Conservation (phyloP, 2,888 invertebrate genomes). For the Salpingus planirostris region DNA sequence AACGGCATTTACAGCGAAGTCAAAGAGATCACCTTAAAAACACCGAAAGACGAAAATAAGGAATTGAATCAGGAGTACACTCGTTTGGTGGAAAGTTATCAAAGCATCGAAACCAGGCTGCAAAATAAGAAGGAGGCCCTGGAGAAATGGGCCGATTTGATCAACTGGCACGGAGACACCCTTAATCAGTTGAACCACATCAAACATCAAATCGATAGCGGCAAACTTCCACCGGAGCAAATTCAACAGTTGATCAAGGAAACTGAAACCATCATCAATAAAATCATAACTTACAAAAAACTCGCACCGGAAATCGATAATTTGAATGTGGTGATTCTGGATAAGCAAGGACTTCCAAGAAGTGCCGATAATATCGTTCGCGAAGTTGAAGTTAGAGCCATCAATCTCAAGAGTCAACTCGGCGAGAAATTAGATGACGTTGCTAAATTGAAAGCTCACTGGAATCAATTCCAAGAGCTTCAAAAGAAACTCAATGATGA, state of each 20-base stretch:
- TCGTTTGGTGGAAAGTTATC: constrained; percentile 66
- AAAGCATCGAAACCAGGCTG: constrained; percentile 64
- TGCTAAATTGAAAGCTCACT: constrained; percentile 63
- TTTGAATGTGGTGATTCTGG: constrained; percentile 58
- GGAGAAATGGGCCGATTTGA: constrained; percentile 75
- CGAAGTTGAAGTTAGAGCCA: constrained; percentile 63
- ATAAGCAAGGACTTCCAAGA: constrained; percentile 60
- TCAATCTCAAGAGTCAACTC: constrained; percentile 57
- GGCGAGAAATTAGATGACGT: constrained; percentile 58
- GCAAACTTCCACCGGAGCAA: constrained; percentile 61
- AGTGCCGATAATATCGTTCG: constrained; percentile 64
- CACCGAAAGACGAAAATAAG: constrained; percentile 66
- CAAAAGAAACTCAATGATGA: constrained; percentile 62
- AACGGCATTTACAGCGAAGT: constrained; percentile 74
- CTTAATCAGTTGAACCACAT: constrained; percentile 70
- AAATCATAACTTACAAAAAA: constrained; percentile 62
- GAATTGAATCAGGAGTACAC: constrained; percentile 68
- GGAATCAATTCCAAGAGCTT: constrained; percentile 65
- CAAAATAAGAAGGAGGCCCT: constrained; percentile 64
- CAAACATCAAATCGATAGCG: constrained; percentile 70
- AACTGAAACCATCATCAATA: constrained; percentile 57
- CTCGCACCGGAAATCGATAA: constrained; percentile 60
- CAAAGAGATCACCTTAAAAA: constrained; percentile 61
- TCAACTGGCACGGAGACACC: constrained; percentile 74
- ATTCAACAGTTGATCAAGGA: constrained; percentile 61